Evolutionary conservation across 2,113 vertebrate species (phyloP), one percentile per base, ranked within the genome.

Genomic region (Hydrochoerus hydrochaeris): DNA sequence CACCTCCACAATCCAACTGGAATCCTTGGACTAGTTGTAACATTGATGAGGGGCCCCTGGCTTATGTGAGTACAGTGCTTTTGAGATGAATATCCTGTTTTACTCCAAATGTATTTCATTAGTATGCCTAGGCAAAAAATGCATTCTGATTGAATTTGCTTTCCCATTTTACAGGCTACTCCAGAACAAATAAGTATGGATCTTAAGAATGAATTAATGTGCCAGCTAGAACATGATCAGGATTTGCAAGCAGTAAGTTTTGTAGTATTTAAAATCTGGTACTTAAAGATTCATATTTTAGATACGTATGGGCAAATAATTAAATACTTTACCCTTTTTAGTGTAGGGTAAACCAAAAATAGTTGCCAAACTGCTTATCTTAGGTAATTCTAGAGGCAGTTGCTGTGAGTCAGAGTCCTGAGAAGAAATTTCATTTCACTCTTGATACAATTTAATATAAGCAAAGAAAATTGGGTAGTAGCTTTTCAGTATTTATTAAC

Each of bases 21-120:
- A 99, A 99, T 98, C 99, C 99, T 38, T 99, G 99, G 99, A 99
- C 99, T 46, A 99, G 99, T 98, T 99, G 99, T 98, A 99, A 99
- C 98, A 99, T 99, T 38, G 99, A 99, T 81, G 99, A 99, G 12
- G 99, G 99, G 0, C 99, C 99, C 2, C 98, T 99, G 96, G 99
- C 99, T 75, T 99, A 98, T 85, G 99, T 99, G 97, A 99, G 99
- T 97, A 78, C 94, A 38, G 14, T 75, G 2, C 52, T 95, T 93
- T 96, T 80, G 86, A 91, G 17, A 92, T 87, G 9, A 9, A 7
- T 28, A 83, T 77, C 35, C 7, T 88, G 94, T 92, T 63, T 69
- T 75, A 49, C 22, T 95, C 80, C 52, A 67, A 94, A 71, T 96
- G 13, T 91, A 19, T 38, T 96, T 93, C 8, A 87, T 49, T 86